Evolutionary conservation across 2,888 invertebrate species (phyloP).

Genomic region (Cryptocephalus primarius): DNA sequence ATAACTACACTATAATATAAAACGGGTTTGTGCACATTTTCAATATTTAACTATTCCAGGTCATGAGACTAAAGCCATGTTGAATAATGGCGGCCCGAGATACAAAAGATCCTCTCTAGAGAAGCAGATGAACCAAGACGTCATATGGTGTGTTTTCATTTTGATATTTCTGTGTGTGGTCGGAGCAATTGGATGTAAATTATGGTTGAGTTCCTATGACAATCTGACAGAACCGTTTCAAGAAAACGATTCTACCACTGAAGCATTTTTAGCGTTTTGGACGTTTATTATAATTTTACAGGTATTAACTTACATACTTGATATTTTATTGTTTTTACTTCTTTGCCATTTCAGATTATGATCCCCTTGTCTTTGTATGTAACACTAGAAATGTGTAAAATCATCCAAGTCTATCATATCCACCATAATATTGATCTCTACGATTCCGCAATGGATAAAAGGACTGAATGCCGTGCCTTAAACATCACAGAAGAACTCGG

Average conservation of each 20-base stretch:
- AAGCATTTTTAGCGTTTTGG: conserved; percentile 83
- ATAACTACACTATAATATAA: not conserved
- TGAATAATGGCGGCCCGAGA: conserved; percentile 91
- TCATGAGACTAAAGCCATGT: conserved; percentile 95
- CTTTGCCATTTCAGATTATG: conserved; percentile 57
- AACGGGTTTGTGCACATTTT: not conserved
- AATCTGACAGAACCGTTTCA: conserved; percentile 56
- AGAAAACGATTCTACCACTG: conserved; percentile 39
- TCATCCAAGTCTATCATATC: conserved; percentile 91
- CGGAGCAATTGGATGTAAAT: conserved; percentile 82
- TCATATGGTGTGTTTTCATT: conserved; percentile 92
- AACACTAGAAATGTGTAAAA: conserved; percentile 91
- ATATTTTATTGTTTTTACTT: not conserved
- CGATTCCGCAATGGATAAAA: conserved; percentile 70
- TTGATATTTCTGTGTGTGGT: conserved; percentile 79
- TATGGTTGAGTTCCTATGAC: conserved; percentile 63
- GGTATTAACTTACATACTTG: conserved; percentile 35
- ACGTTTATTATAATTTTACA: conserved; percentile 92
- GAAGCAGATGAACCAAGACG: conserved; percentile 88
- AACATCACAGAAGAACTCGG: conserved; percentile 97
- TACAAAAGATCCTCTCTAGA: conserved; percentile 89
- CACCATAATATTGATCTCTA: conserved; percentile 81
- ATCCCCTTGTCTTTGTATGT: conserved; percentile 95
- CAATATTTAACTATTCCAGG: conserved; percentile 41
- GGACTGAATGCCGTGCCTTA: conserved; percentile 82